Evolutionary conservation across 2,113 vertebrate genomes (phyloP).

Genomic region (Platysternon megacephalum): DNA sequence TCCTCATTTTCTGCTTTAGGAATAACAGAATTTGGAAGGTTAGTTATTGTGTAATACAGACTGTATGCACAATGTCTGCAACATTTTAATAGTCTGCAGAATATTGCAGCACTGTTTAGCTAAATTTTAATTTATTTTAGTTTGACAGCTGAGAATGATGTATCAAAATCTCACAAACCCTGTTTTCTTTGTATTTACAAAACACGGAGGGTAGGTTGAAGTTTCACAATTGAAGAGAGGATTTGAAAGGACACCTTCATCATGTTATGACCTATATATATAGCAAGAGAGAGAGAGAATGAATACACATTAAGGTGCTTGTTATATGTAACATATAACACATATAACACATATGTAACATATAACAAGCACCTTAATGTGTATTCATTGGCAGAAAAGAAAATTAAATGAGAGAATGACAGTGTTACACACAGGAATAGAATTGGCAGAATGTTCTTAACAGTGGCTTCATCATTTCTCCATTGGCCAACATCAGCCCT

Average conservation of each 20-base stretch:
- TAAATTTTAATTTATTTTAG: not conserved
- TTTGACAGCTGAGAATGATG: not conserved
- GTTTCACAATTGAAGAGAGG: not conserved
- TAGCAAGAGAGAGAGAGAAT: too few relatives aligned
- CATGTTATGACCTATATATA: not conserved
- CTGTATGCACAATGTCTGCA: not conserved
- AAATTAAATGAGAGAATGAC: constrained; percentile 52
- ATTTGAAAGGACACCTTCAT: constrained; percentile 1
- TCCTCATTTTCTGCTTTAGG: not conserved
- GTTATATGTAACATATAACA: fast-evolving
- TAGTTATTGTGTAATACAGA: not conserved
- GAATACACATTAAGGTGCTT: too few relatives aligned
- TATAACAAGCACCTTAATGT: not conserved
- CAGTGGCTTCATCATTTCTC: not conserved
- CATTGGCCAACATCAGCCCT: not conserved
- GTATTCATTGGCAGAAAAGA: constrained; percentile 31
- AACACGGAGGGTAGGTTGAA: not conserved
- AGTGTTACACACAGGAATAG: not conserved
- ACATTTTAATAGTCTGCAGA: not conserved
- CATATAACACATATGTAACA: fast-evolving
- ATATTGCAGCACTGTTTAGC: not conserved
- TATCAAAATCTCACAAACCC: not conserved
- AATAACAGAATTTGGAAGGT: not conserved
- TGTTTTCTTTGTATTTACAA: not conserved
- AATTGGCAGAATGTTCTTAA: constrained; percentile 31